Percentiles rank a stretch among this genome's conserved stretches.
Conservation (phyloP, 2,113 vertebrate genomes). For the Sakesphorus luctuosus region DNA sequence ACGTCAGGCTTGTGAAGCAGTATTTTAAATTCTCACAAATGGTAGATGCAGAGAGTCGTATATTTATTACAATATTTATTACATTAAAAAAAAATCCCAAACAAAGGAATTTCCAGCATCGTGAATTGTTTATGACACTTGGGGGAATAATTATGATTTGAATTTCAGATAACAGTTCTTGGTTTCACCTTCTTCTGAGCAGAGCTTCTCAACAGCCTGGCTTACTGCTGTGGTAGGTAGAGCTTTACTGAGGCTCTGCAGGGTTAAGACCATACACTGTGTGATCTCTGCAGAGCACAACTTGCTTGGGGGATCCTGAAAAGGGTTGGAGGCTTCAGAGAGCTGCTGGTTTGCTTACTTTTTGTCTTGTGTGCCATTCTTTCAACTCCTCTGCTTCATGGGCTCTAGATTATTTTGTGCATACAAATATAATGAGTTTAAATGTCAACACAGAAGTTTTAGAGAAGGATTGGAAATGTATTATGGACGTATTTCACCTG, state of each 20-base stretch:
- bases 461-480: background rate
- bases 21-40: background rate
- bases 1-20: background rate
- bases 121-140: background rate
- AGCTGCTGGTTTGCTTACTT: background rate
- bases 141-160: background rate
- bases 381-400: background rate
- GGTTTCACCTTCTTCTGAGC: background rate
- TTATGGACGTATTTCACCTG: background rate
- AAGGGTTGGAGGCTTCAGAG: background rate
- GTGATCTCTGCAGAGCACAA: fast-evolving
- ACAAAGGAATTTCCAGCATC: background rate
- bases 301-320: background rate
- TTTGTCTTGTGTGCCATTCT: background rate
- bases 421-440: background rate
- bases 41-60: background rate
- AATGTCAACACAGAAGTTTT: background rate
- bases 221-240: background rate
- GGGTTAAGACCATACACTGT: background rate
- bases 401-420: background rate
- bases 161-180: background rate
- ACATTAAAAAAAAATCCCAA: background rate
- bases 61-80: background rate
- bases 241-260: background rate
- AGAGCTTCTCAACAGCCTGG: background rate